These are phyloP conservation scores for Tadarida brasiliensis DNA, from an alignment of 2,797 vertebrate species.

Conservation along the genomic window DNA sequence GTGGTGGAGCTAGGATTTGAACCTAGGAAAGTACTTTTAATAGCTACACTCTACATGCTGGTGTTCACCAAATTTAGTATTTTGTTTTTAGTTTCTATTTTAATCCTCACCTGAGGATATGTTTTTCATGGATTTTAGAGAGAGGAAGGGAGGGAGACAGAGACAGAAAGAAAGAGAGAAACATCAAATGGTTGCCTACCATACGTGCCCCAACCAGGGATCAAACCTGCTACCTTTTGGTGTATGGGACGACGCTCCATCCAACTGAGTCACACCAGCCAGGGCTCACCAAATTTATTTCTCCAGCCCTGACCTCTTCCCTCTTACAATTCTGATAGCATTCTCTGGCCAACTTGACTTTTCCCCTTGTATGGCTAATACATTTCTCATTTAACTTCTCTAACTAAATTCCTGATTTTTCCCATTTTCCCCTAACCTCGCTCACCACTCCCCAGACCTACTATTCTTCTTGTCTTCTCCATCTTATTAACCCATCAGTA, in stretches of 20 bases:
- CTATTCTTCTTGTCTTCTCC: not conserved
- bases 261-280: not conserved
- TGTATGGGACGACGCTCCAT: not conserved
- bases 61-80: not conserved
- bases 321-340: not conserved
- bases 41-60: not conserved
- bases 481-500: not conserved
- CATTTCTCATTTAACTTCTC: constrained; percentile 26
- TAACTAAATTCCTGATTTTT: not conserved
- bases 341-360: not conserved
- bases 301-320: not conserved
- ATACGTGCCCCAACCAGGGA: not conserved
- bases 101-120: not conserved
- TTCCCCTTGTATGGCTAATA: not conserved
- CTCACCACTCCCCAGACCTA: not conserved
- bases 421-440: not conserved
- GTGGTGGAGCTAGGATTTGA: not conserved
- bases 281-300: not conserved
- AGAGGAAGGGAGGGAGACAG: not conserved
- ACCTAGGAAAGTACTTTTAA: constrained; percentile 12
- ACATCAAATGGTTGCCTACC: not conserved
- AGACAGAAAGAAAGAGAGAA: not conserved
- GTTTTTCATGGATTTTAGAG: not conserved
- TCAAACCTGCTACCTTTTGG: not conserved
- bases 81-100: not conserved